phyloP scores from a whole-genome alignment of 2,797 vertebrate genomes.

The Galagoides demidoff region DNA sequence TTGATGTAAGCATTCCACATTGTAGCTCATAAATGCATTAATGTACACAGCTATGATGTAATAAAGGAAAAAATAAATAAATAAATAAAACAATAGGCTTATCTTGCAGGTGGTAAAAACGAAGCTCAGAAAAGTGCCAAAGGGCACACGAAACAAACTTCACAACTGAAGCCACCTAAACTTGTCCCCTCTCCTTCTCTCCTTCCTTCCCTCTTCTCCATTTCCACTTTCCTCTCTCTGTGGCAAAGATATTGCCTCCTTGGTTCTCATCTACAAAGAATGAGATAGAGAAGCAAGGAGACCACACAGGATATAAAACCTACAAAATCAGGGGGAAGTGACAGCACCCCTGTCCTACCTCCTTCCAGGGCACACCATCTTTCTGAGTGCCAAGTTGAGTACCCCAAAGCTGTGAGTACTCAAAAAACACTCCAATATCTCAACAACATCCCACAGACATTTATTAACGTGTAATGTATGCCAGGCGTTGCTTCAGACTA shows the following conservation, averaged over 20 bases:
- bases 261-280: neutral
- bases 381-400: too few relatives aligned
- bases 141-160: neutral
- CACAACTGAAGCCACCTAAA: neutral
- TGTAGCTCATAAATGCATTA: too few relatives aligned
- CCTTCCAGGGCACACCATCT: neutral
- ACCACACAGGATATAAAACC: accelerated
- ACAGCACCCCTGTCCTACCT: neutral
- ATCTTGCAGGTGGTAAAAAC: neutral
- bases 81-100: neutral
- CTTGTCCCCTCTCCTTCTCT: neutral
- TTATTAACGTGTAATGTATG: neutral
- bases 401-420: neutral
- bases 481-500: neutral
- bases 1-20: too few relatives aligned
- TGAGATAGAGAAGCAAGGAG: neutral
- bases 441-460: neutral
- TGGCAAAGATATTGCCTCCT: neutral
- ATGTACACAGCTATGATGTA: too few relatives aligned
- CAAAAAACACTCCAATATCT: neutral
- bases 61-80: too few relatives aligned
- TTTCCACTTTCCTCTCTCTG: neutral
- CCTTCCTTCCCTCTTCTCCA: neutral
- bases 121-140: neutral
- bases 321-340: too few relatives aligned